These are phyloP conservation scores for Panulirus ornatus DNA, from an alignment of 1,140 invertebrate genomes.

Conservation along the genomic window DNA sequence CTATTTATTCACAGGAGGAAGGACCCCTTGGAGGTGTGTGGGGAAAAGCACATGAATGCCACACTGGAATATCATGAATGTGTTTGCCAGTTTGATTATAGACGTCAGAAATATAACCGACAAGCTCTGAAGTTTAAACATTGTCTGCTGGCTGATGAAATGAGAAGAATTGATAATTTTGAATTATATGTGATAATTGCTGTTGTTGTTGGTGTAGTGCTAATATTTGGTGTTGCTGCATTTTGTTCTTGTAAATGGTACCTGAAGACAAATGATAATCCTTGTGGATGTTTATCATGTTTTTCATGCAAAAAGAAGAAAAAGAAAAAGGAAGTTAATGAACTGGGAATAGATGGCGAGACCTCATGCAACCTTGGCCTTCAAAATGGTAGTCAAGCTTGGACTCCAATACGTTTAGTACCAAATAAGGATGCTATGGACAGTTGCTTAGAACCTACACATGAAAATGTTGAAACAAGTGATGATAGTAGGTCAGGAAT, in stretches of 20 bases:
- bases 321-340: constrained; percentile 48
- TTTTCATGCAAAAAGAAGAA: constrained; percentile 61
- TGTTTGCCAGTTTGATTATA: constrained; percentile 70
- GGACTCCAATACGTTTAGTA: constrained; percentile 57
- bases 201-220: constrained; percentile 60
- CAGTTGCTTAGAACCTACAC: background rate
- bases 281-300: constrained; percentile 67
- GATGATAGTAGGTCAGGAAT: background rate
- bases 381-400: constrained; percentile 54
- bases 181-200: constrained; percentile 72
- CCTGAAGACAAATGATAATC: constrained; percentile 72
- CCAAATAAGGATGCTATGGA: background rate
- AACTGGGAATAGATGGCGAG: constrained; percentile 5
- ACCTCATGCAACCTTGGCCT: constrained; percentile 6
- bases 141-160: constrained; percentile 71
- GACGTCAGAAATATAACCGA: constrained; percentile 18
- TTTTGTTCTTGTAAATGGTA: constrained; percentile 75
- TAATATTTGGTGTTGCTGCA: constrained; percentile 67
- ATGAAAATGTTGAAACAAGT: background rate
- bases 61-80: constrained; percentile 74
- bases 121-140: constrained; percentile 70
- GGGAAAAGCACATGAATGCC: constrained; percentile 61
- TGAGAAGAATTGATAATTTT: constrained; percentile 73
- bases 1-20: constrained; percentile 52
- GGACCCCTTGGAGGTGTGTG: constrained; percentile 70